These are phyloP conservation scores for Eudorcas thomsonii DNA, from an alignment of 2,113 vertebrate genomes.

Conservation along the genomic window DNA sequence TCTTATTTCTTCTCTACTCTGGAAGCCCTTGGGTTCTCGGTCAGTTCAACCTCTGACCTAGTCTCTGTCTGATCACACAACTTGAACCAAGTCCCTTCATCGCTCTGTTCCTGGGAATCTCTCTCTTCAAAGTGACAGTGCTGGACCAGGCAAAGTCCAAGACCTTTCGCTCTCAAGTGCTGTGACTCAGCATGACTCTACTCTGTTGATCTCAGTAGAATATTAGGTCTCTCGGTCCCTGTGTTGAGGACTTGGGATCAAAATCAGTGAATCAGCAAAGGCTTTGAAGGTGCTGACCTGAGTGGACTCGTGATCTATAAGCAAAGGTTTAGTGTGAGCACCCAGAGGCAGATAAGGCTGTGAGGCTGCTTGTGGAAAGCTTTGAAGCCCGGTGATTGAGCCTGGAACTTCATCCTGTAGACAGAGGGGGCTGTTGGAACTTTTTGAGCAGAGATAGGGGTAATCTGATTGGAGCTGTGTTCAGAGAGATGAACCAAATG, in stretches of 20 bases:
- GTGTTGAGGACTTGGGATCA: neutral
- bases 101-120: neutral
- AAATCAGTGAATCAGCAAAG: neutral
- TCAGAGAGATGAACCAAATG: neutral
- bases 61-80: neutral
- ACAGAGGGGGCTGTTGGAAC: neutral
- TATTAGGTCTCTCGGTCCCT: neutral
- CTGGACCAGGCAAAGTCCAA: neutral
- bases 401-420: neutral
- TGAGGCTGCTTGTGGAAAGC: neutral
- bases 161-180: neutral
- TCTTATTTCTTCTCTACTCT: neutral
- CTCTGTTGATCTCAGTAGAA: neutral
- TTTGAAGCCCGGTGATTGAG: neutral
- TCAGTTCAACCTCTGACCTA: neutral
- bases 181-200: neutral
- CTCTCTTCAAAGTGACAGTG: neutral
- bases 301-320: neutral
- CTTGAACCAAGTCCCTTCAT: neutral
- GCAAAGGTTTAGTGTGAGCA: neutral
- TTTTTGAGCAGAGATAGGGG: neutral
- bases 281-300: neutral
- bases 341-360: neutral
- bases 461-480: neutral
- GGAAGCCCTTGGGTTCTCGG: neutral